phyloP scores from a whole-genome alignment of 2,113 vertebrate genomes.

The Galeopterus variegatus region DNA sequence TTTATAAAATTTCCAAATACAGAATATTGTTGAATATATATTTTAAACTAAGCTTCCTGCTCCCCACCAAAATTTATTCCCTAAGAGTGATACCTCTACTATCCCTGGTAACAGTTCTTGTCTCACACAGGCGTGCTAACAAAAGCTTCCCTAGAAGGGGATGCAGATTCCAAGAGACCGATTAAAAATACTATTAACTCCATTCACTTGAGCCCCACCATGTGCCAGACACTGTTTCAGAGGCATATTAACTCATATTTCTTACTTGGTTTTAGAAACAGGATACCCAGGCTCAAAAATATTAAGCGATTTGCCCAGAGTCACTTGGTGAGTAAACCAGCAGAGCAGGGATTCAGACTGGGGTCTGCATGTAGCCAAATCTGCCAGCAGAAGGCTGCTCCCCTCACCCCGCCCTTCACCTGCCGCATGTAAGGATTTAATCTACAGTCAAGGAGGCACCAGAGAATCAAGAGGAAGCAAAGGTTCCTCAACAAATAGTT shows the following conservation, averaged over 20 bases:
- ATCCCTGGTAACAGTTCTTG: not conserved
- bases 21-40: not conserved
- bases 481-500: not conserved
- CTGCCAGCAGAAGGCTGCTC: rapidly evolving
- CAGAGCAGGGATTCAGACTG: not conserved
- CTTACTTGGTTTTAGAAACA: not conserved
- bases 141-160: not conserved
- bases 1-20: not conserved
- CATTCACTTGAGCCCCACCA: not conserved
- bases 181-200: not conserved
- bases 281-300: not conserved
- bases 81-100: not conserved
- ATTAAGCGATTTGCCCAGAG: not conserved
- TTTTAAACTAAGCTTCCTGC: not conserved
- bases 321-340: not conserved
- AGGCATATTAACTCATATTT: not conserved
- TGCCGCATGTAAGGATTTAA: not conserved
- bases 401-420: not conserved
- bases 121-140: not conserved
- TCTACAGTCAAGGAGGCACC: rapidly evolving
- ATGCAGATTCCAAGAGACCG: not conserved
- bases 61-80: not conserved
- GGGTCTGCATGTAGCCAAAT: not conserved
- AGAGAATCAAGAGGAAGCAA: not conserved
- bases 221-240: not conserved